Evolutionary conservation across 1,140 invertebrate genomes (phyloP), one percentile per base, ranked within the genome.

Genomic region (Chironomus striatipennis): DNA sequence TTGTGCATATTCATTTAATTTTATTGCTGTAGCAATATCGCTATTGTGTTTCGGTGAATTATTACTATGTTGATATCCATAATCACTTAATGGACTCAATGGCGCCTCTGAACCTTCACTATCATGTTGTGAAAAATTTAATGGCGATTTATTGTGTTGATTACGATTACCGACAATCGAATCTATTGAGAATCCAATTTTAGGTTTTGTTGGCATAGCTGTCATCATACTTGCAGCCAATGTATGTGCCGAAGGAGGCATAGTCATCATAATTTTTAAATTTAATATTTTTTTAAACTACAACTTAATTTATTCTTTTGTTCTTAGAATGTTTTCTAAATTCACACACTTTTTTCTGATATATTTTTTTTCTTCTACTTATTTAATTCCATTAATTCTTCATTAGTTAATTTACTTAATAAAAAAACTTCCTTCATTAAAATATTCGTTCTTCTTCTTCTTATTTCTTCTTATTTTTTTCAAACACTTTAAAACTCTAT

Each of bases 141-240:
- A 73, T 74, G 76, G 24, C 81, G 80, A 70, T 70, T 70, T 70
- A 20, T 57, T 57, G 15, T 10, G n/a, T 20, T 70, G 17, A 70
- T 20, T 83, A 75, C 86, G 86, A 17, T 87, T 87, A 75, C 95
- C 94, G 73, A 97, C 95, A 77, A 97, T 95, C 77, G 94, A 95
- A 84, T 97, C 95, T 81, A 97, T 97, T 79, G 93, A 95, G 81
- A 97, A 97, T 79, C 93, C 94, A 81, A 96, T 92, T 85, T 96
- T 97, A 73, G 94, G 94, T 86, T 95, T 95, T 75, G 91, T 90
- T 79, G 93, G 93, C 93, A 95, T 94, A 85, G 86, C 89, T 78
- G 80, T 75, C 73, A 75, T 74, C 77, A 82, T 80, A 77, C 82
- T 83, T 78, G 82, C 82, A 78, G 82, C 80, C 80, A 82, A 80